Evolutionary conservation across 2,113 vertebrate genomes (phyloP).

Genomic region (Mastomys natalensis): DNA sequence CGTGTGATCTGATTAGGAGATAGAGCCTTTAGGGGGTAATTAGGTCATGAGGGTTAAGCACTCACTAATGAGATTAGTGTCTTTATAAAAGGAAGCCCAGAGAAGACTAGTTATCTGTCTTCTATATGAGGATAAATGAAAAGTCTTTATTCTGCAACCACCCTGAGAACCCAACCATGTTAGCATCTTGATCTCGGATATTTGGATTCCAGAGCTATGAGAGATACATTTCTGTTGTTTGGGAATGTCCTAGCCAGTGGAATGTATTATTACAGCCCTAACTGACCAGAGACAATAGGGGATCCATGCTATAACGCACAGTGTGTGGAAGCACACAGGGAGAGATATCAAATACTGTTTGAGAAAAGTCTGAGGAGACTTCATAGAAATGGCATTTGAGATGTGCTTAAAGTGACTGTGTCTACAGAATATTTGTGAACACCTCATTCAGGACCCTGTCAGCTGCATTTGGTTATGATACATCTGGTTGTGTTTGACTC

Average conservation of each 20-base stretch:
- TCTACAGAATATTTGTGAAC: neutral
- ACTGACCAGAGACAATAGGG: neutral
- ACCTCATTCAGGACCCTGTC: neutral
- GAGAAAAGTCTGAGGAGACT: neutral
- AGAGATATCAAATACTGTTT: neutral
- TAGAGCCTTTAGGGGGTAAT: neutral
- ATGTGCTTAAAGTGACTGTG: neutral
- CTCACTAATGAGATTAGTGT: neutral
- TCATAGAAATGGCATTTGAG: neutral
- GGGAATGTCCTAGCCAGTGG: neutral
- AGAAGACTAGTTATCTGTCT: neutral
- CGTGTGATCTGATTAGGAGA: neutral
- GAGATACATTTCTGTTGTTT: neutral
- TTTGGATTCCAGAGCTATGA: neutral
- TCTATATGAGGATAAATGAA: neutral
- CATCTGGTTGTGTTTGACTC: conserved; percentile 27
- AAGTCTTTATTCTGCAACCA: neutral
- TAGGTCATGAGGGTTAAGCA: neutral
- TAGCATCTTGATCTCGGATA: neutral
- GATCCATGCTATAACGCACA: neutral
- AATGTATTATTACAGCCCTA: neutral
- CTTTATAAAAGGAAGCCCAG: neutral
- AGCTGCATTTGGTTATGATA: conserved; percentile 27
- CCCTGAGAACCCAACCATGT: neutral
- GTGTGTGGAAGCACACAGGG: neutral